Conservation (phyloP, 2,113 vertebrate species). For the Labeo rohita region DNA sequence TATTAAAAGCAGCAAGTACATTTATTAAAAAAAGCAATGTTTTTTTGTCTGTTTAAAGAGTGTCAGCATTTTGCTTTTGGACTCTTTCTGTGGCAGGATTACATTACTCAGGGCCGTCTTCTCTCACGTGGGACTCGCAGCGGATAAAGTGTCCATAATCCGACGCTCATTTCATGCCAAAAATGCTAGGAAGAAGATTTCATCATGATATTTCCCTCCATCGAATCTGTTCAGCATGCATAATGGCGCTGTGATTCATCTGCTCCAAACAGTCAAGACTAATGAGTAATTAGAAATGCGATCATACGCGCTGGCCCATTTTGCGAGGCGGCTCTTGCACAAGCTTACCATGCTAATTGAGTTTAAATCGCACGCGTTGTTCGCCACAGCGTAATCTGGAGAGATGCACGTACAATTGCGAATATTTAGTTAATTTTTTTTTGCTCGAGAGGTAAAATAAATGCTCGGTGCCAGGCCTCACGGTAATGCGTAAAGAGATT, state of each 20-base stretch:
- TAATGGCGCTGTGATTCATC: conserved; percentile 1
- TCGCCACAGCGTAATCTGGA: conserved; percentile 26
- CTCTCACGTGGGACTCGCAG: not conserved
- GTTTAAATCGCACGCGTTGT: conserved; percentile 49
- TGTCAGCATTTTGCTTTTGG: not conserved
- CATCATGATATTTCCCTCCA: conserved; percentile 15
- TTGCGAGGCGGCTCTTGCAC: not conserved
- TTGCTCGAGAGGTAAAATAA: conserved; percentile 13
- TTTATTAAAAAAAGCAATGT: not conserved
- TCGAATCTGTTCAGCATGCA: conserved; percentile 5
- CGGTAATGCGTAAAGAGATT: conserved; percentile 26
- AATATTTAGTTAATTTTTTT: not conserved
- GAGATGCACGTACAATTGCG: conserved; percentile 2
- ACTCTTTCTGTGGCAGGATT: conserved; percentile 12
- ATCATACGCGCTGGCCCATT: conserved; percentile 16
- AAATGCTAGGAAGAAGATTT: conserved; percentile 1
- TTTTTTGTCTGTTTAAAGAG: not conserved
- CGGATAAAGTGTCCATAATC: conserved; percentile 19
- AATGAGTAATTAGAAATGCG: conserved; percentile 47
- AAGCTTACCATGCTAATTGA: conserved; percentile 53
- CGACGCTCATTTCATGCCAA: not conserved
- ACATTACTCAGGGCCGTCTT: not conserved
- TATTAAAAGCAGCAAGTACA: not conserved
- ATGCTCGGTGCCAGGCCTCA: not conserved
- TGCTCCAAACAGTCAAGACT: not conserved